Evolutionary conservation across 2,888 invertebrate genomes (phyloP).

Genomic region (Portevinia maculata): DNA sequence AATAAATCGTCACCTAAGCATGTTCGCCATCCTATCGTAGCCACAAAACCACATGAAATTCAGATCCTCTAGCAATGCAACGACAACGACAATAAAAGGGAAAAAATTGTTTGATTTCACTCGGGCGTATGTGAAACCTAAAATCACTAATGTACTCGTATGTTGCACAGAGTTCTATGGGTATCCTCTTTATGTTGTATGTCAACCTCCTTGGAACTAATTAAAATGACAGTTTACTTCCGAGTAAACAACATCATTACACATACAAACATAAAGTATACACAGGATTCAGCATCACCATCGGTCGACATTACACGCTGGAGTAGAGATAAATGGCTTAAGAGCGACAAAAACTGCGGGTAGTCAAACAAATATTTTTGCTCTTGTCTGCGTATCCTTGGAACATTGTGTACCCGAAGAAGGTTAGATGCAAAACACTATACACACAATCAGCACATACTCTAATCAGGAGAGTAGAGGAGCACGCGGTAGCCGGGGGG

Average conservation of each 20-base stretch:
- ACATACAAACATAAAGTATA: conserved; percentile 36
- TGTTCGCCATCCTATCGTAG: conserved; percentile 41
- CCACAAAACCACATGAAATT: conserved; percentile 61
- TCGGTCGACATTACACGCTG: conserved; percentile 48
- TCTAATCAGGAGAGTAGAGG: conserved; percentile 18
- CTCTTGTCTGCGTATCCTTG: conserved; percentile 73
- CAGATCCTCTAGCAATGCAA: conserved; percentile 44
- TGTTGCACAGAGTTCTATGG: conserved; percentile 41
- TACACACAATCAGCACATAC: conserved; percentile 30
- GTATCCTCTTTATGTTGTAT: conserved; percentile 37
- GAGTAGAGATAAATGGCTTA: conserved; percentile 66
- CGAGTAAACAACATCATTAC: conserved; percentile 61
- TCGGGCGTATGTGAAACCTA: conserved; percentile 67
- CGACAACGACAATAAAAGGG: conserved; percentile 16
- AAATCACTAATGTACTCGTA: conserved; percentile 52
- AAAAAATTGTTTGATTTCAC: conserved; percentile 21
- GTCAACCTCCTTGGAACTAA: conserved; percentile 67
- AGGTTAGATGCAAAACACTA: conserved; percentile 64
- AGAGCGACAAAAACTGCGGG: conserved; percentile 72
- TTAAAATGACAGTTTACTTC: conserved; percentile 71
- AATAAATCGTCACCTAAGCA: conserved; percentile 53
- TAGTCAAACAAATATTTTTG: conserved; percentile 72
- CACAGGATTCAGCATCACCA: conserved; percentile 54
- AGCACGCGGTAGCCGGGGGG: conserved; percentile 17
- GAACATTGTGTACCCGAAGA: conserved; percentile 70